Percentiles rank a stretch among this genome's conserved stretches.
Conservation (phyloP, 2,888 invertebrate species). For the Zelleria hepariella region DNA sequence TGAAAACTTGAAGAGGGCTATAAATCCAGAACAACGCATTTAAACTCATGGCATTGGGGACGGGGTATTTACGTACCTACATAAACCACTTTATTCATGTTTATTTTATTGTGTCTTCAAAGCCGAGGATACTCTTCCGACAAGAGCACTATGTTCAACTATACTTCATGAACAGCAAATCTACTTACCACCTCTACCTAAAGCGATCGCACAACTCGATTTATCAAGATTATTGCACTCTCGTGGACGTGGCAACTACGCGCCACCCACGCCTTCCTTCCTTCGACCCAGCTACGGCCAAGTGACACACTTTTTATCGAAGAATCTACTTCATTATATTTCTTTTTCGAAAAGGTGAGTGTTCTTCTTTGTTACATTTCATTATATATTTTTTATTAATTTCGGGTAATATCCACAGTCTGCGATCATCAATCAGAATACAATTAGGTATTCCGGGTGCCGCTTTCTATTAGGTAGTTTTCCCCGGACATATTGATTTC, state of each 20-base stretch:
- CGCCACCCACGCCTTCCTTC: background rate
- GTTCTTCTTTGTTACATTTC: conserved; percentile 24
- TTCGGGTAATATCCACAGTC: background rate
- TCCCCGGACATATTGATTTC: background rate
- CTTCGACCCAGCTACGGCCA: background rate
- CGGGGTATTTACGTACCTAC: background rate
- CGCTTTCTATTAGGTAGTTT: background rate
- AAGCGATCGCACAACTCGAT: background rate
- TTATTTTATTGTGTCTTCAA: background rate
- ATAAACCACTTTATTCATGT: background rate
- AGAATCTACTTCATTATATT: background rate
- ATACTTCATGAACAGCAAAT: background rate
- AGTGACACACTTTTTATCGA: background rate
- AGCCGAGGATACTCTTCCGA: background rate
- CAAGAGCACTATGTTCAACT: background rate
- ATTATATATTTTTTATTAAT: background rate
- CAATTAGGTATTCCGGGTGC: background rate
- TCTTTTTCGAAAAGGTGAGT: conserved; percentile 9
- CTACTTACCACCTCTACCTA: background rate
- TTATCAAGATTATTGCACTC: background rate
- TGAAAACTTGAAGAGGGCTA: background rate
- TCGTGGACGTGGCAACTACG: background rate
- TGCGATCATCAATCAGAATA: background rate
- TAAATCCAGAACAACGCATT: background rate
- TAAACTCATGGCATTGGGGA: background rate